Percentiles rank a stretch among this genome's conserved stretches.
Conservation (phyloP, 2,888 invertebrate species). For the Eledone cirrhosa region DNA sequence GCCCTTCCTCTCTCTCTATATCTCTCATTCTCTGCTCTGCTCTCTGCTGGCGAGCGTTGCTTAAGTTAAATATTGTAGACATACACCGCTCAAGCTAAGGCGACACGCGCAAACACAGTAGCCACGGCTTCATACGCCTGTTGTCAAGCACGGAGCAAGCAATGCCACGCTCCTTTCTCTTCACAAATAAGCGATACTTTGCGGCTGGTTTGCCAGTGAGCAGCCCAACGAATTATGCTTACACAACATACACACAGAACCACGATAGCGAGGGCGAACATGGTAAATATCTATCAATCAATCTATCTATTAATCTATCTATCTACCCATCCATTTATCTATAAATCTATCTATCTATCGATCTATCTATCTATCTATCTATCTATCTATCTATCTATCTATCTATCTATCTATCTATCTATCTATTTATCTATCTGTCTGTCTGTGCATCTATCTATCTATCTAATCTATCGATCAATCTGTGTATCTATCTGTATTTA, state of each 20-base stretch:
- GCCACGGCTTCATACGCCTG: slow-evolving; percentile 1
- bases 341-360: neutral
- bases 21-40: too few relatives aligned
- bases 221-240: neutral
- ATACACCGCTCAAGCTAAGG: neutral
- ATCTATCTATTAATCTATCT: neutral
- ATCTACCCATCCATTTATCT: neutral
- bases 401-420: neutral
- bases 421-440: neutral
- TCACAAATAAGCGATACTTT: slow-evolving; percentile 22
- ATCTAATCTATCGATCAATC: neutral
- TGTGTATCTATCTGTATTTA: neutral
- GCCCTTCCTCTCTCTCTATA: too few relatives aligned
- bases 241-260: neutral
- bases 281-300: neutral
- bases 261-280: slow-evolving; percentile 25
- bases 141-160: slow-evolving; percentile 24
- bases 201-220: neutral
- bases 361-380: neutral
- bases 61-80: slow-evolving; percentile 14
- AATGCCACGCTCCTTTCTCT: slow-evolving; percentile 28
- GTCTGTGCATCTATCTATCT: neutral
- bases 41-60: neutral
- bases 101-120: slow-evolving; percentile 21
- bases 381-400: neutral